Evolutionary conservation across 1,140 invertebrate genomes (phyloP).

Genomic region (Drosophila kepulauana): DNA sequence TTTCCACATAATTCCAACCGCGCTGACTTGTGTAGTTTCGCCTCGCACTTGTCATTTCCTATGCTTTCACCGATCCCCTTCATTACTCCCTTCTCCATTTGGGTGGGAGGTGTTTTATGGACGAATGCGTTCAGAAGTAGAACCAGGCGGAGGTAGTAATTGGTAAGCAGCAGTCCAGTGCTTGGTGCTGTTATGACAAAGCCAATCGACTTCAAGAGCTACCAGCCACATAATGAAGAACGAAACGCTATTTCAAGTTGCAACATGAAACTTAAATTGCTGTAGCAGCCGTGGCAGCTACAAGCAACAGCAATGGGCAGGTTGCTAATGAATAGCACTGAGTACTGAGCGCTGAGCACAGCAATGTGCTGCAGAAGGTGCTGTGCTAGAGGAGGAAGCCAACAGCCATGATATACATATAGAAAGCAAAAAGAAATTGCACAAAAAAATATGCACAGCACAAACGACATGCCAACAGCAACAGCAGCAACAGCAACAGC

Average conservation of each 20-base stretch:
- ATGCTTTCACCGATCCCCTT: neutral
- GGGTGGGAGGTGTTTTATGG: neutral
- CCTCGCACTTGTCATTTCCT: conserved; percentile 5
- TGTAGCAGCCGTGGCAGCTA: conserved; percentile 4
- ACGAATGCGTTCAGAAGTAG: neutral
- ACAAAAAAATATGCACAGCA: conserved; percentile 64
- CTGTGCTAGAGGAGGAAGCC: conserved; percentile 23
- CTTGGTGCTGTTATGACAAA: conserved; percentile 66
- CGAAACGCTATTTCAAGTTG: conserved; percentile 32
- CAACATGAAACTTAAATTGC: conserved; percentile 43
- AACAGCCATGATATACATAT: conserved; percentile 34
- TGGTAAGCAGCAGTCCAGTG: conserved; percentile 17
- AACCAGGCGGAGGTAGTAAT: neutral
- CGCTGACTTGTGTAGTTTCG: conserved; percentile 6
- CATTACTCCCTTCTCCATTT: neutral
- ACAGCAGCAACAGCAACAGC: conserved; percentile 7
- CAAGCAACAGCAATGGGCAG: conserved; percentile 20
- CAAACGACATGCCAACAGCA: conserved; percentile 37
- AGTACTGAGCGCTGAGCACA: neutral
- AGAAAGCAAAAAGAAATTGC: conserved; percentile 12
- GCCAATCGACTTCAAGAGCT: conserved; percentile 24
- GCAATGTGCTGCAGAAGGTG: neutral
- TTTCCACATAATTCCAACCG: conserved; percentile 47
- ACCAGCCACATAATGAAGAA: conserved; percentile 44
- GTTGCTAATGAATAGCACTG: conserved; percentile 28